Base-by-base conservation (phyloP, 1,140 invertebrate genomes). In the Leptopilina clavipes region DNA sequence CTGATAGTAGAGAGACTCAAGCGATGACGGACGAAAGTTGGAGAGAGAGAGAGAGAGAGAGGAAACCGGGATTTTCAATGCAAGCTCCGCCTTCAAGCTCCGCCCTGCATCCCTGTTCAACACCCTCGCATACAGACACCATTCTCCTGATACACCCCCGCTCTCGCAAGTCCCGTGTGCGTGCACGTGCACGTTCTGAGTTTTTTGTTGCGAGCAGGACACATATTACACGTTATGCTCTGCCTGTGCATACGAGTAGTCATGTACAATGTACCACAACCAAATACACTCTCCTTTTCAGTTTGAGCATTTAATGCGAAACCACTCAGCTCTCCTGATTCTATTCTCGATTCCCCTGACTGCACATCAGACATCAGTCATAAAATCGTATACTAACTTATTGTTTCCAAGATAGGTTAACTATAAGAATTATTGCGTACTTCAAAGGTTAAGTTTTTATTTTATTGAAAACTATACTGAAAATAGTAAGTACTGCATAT, bases 321-420 rank as follows among this genome's bases (percentile, higher is more conserved):
- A 85, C 85, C 85, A 86, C 86, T 87, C 82, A 81, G 80, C 83
- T 81, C 83, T 82, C 83, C 86, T 85, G 86, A 86, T 86, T 87
- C 84, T 59, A 80, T 83, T 86, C 83, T 85, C 81, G 76, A 82
- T 75, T 78, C 81, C 81, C 80, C 76, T 86, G 84, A 86, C 86
- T 86, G 83, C 37, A 40, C 37, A 40, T 40, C 37, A 40, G 37
- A 40, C 37, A 40, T 40, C 37, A 40, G 37, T 40, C 37, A 40
- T 40, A 40, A 40, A 40, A 40, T 40, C 37, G 37, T 40, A 9
- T 5, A 40, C 37, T 9, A 40, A 40, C 37, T 40, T 40, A 40
- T 40, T 40, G 2, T 40, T 40, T 40, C 9, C 37, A 6, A 6
- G 2, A 40, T 6, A 40, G 37, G 8, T 6, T 40, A 40, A 40